Evolutionary conservation across 2,888 invertebrate genomes (phyloP).

Genomic region (Nymphalis polychloros): DNA sequence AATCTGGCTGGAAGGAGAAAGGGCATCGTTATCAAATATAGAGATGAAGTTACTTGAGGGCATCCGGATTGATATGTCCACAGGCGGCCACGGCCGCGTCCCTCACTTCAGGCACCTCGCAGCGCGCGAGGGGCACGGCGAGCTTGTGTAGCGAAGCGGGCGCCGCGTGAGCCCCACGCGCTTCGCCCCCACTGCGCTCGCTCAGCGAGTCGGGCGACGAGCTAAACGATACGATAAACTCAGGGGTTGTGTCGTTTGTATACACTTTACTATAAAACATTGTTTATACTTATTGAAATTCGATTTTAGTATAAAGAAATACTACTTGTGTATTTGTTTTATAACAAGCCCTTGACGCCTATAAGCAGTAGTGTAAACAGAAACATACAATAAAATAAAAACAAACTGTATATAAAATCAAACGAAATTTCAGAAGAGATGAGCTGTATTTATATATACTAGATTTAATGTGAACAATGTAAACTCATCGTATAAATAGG

Average conservation of each 20-base stretch:
- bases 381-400: too few relatives aligned
- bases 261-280: too few relatives aligned
- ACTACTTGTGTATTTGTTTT: background rate
- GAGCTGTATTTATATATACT: background rate
- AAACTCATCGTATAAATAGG: background rate
- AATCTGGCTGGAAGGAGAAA: too few relatives aligned
- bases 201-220: conserved; percentile 95
- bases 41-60: conserved; percentile 88
- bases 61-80: conserved; percentile 96
- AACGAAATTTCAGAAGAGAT: too few relatives aligned
- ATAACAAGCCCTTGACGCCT: too few relatives aligned
- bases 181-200: conserved; percentile 89
- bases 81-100: conserved; percentile 97
- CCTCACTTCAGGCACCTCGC: conserved; percentile 95
- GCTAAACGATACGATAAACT: conserved; percentile 64
- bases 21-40: too few relatives aligned
- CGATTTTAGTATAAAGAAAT: background rate
- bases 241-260: background rate
- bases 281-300: too few relatives aligned
- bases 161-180: conserved; percentile 86
- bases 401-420: background rate
- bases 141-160: conserved; percentile 95
- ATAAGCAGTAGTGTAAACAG: too few relatives aligned
- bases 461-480: background rate
- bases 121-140: conserved; percentile 94